Evolutionary conservation across 2,888 invertebrate genomes (phyloP).

Genomic region (Folsomia candida): DNA sequence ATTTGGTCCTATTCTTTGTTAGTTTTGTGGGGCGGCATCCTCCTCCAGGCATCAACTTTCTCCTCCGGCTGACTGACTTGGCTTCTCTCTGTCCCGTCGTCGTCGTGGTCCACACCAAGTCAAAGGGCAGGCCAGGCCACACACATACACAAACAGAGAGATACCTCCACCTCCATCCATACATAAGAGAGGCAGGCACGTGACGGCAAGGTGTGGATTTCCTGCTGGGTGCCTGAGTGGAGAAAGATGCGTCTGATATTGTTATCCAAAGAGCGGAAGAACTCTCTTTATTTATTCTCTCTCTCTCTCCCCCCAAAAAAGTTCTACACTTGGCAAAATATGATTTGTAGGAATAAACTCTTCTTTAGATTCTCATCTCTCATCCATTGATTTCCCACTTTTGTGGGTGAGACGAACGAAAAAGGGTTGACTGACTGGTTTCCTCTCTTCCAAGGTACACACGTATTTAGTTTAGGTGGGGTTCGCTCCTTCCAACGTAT

Average conservation of each 20-base stretch:
- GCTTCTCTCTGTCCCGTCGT: background rate
- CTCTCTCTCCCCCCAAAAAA: background rate
- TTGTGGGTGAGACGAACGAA: background rate
- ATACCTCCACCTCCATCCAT: no score
- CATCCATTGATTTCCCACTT: constrained; percentile 15
- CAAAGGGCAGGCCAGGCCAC: background rate
- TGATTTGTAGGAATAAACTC: constrained; percentile 20
- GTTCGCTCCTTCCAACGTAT: no score
- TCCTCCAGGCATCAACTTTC: constrained; percentile 3
- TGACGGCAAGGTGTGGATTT: background rate
- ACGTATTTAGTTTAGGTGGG: no score
- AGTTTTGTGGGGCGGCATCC: background rate
- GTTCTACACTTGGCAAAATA: constrained; percentile 6
- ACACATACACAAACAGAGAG: background rate
- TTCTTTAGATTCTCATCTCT: constrained; percentile 7
- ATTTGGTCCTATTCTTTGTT: constrained; percentile 17
- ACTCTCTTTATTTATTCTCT: constrained; percentile 1
- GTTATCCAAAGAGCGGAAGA: constrained; percentile 4
- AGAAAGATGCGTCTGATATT: background rate
- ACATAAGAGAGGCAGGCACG: no score
- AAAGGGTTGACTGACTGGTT: background rate
- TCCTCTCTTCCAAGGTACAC: no score
- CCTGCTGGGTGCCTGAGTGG: background rate
- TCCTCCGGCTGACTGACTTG: background rate
- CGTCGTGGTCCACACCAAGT: background rate